Percentiles rank a stretch among this genome's conserved stretches.
These are phyloP conservation scores for Protosalanx chinensis DNA, from an alignment of 2,797 vertebrate species.

Conservation along the genomic window DNA sequence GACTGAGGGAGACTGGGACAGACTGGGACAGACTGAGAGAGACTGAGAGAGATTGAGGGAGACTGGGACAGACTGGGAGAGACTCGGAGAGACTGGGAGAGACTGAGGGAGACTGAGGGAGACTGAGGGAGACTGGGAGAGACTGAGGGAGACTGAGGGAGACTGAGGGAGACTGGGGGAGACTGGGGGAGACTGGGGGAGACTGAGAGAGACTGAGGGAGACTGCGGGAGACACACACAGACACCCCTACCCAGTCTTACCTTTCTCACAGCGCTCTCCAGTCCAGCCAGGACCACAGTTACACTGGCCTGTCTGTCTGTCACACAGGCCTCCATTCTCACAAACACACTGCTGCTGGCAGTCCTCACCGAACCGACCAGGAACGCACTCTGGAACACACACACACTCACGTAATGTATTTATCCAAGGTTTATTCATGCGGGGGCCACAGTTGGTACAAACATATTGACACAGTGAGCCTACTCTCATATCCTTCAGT, in stretches of 20 bases:
- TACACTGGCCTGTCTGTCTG: conserved; percentile 71
- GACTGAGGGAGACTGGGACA: background rate
- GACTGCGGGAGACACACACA: background rate
- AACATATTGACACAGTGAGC: background rate
- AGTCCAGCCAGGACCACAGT: conserved; percentile 80
- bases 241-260: conserved; percentile 56
- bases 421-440: no score
- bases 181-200: no score
- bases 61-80: background rate
- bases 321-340: conserved; percentile 79
- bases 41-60: background rate
- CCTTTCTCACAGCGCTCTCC: conserved; percentile 79
- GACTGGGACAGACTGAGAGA: no score
- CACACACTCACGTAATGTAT: background rate
- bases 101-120: no score
- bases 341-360: conserved; percentile 78
- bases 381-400: conserved; percentile 73
- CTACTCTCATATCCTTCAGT: background rate
- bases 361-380: conserved; percentile 72
- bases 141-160: no score
- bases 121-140: no score
- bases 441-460: background rate
- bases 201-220: background rate
- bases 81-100: background rate
- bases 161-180: no score